Percentiles rank a stretch among this genome's conserved stretches.
Evolutionary conservation across 2,888 invertebrate species (phyloP).

Genomic region (Nysson spinosus): DNA sequence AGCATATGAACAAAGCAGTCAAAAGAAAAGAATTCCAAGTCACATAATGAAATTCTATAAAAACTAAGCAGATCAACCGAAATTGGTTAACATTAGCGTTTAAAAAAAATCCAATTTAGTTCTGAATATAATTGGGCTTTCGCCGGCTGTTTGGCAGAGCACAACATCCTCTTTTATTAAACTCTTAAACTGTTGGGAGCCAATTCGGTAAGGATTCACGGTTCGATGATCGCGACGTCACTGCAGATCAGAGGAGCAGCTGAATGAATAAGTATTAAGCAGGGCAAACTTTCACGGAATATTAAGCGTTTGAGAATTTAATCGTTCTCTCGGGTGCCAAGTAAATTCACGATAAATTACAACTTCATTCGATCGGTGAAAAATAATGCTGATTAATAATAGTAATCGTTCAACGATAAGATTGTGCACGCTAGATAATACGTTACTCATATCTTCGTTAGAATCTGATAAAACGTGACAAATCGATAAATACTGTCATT

Average conservation of each 20-base stretch:
- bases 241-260: conserved; percentile 6
- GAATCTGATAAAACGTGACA: not conserved
- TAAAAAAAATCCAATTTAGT: conserved; percentile 13
- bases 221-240: conserved; percentile 47
- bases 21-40: too few species aligned
- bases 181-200: conserved; percentile 47
- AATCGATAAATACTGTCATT: not conserved
- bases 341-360: not conserved
- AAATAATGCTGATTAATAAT: not conserved
- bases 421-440: not conserved
- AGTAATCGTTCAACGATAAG: not conserved
- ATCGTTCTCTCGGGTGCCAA: not conserved
- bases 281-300: conserved; percentile 1
- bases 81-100: not conserved
- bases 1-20: too few species aligned
- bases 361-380: not conserved
- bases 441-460: not conserved
- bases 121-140: conserved; percentile 50
- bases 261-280: conserved; percentile 9
- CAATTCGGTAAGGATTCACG: conserved; percentile 56
- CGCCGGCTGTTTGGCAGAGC: conserved; percentile 48
- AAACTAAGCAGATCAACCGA: not conserved
- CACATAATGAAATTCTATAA: too few species aligned
- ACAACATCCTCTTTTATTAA: conserved; percentile 57
- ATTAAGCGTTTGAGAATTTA: conserved; percentile 4